phyloP scores from a whole-genome alignment of 2,113 vertebrate genomes.

The Cinclus cinclus region DNA sequence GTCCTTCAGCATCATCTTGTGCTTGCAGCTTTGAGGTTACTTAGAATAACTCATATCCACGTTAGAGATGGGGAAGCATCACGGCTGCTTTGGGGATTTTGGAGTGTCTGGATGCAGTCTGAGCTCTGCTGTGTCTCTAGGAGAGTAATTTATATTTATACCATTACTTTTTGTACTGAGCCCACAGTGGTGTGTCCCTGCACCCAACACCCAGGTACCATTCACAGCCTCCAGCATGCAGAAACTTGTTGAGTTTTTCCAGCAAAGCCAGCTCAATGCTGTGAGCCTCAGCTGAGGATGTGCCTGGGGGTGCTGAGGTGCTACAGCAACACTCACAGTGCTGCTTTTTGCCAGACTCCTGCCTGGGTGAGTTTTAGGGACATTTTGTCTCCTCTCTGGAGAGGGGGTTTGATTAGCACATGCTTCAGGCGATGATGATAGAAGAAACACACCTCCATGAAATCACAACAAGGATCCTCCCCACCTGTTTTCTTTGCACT shows the following conservation, averaged over 20 bases:
- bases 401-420: accelerated
- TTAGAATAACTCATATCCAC: accelerated
- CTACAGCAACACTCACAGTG: background rate
- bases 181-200: accelerated
- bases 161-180: background rate
- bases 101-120: background rate
- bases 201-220: background rate
- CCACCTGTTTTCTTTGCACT: background rate
- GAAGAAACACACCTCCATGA: background rate
- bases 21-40: background rate
- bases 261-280: background rate
- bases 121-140: background rate
- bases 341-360: background rate
- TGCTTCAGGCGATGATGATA: background rate
- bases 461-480: conserved; percentile 14
- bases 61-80: background rate
- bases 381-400: background rate
- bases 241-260: conserved; percentile 29
- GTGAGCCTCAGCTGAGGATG: background rate
- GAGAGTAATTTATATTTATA: background rate
- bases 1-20: background rate
- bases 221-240: background rate
- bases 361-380: background rate
- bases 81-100: background rate
- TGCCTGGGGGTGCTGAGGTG: conserved; percentile 17